Conservation (phyloP, 1,140 invertebrate genomes). For the Pachypsylla venusta region DNA sequence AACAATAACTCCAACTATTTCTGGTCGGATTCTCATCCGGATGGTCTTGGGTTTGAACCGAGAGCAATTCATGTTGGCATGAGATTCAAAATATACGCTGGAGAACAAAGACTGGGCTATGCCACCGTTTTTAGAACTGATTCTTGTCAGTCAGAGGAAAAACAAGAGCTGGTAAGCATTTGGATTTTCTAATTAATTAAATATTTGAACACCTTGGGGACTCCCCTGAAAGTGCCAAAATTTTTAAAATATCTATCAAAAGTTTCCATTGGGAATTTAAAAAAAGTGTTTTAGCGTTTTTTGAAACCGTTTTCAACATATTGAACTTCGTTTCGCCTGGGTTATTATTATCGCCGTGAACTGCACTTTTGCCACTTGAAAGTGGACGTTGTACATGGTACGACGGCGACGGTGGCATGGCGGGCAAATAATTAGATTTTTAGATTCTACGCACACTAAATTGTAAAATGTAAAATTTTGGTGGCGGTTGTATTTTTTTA, state of each 20-base stretch:
- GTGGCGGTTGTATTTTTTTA: no score
- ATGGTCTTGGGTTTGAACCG: conserved; percentile 52
- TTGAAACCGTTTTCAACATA: not conserved
- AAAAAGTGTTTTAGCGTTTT: not conserved
- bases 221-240: not conserved
- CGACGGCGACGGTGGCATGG: no score
- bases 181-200: not conserved
- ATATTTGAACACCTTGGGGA: not conserved
- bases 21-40: conserved; percentile 61
- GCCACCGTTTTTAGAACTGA: conserved; percentile 46
- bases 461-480: no score
- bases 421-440: no score
- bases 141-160: conserved; percentile 43
- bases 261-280: not conserved
- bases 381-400: no score
- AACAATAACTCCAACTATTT: conserved; percentile 52
- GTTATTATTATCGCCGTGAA: not conserved
- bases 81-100: conserved; percentile 43
- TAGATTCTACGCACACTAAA: no score
- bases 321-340: not conserved
- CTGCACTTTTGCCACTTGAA: no score
- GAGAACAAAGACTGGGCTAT: conserved; percentile 40
- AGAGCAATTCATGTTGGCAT: conserved; percentile 46
- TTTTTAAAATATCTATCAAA: not conserved
- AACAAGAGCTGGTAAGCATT: conserved; percentile 36